Evolutionary conservation across 64 coral and sea anemone genomes (phyloP), one percentile per base, ranked within the genome.

Genomic region (Actinia tenebrosa): DNA sequence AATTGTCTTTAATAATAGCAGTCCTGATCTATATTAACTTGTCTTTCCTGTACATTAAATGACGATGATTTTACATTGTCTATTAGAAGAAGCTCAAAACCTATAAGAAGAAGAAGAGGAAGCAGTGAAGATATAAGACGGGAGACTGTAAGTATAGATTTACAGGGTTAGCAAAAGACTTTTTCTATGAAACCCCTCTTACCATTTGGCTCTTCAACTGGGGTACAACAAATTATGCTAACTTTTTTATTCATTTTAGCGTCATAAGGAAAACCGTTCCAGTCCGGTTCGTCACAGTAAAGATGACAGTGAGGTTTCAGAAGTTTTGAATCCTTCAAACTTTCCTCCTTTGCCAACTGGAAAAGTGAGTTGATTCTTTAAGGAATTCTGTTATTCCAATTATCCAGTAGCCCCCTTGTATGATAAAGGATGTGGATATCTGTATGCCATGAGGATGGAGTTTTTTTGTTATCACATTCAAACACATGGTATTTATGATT

Each of bases 251-350:
- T 53, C 53, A 45, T 25, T 80, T 3, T 53, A 91, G 89, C 89
- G 89, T 55, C 83, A 86, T 44, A 80, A 61, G 45, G 89, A 91
- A 68, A 78, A 58, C 37, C 71, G 85, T 58, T 80, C 83, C 26
- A 91, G 89, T 25, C 89, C 89, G 30, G 71, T 91, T 23, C 53
- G 89, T 50, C 89, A 91, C 58, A 91, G 89, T 80, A 91, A 91
- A 91, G 89, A 91, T 91, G 89, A 91, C 60, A 91, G 89, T 90
- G 89, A 91, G 64, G 68, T 91, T 53, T 75, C 69, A 30, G 69
- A 75, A 16, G 89, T 86, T 55, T 86, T 91, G 55, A 77, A 84
- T 42, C 89, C 89, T 17, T 86, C 89, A 46, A 77, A 79, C 78
- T 91, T 91, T 44, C 89, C 89, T 52, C 89, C 89, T 44, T 84